Evolutionary conservation across 2,888 invertebrate genomes (phyloP).

Genomic region (Phaedon cochleariae): DNA sequence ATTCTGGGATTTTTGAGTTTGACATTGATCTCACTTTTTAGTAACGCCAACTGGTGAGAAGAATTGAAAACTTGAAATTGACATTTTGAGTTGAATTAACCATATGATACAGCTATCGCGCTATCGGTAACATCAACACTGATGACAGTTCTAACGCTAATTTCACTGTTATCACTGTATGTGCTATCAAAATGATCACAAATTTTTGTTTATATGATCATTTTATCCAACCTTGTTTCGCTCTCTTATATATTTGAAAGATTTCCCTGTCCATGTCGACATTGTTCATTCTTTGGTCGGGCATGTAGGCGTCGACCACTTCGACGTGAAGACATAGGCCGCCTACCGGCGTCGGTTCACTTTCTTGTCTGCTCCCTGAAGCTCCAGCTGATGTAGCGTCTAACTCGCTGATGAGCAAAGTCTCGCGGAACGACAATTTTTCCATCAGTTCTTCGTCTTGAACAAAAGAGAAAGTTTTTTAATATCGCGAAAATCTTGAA

Average conservation of each 20-base stretch:
- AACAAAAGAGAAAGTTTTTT: constrained; percentile 35
- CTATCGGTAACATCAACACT: too few relatives aligned
- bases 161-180: too few relatives aligned
- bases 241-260: constrained; percentile 33
- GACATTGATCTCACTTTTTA: too few relatives aligned
- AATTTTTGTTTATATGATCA: too few relatives aligned
- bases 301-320: constrained; percentile 55
- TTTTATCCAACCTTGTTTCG: constrained; percentile 42
- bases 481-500: too few relatives aligned
- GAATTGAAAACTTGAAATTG: too few relatives aligned
- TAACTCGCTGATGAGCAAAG: constrained; percentile 65
- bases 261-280: constrained; percentile 37
- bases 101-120: too few relatives aligned
- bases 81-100: too few relatives aligned
- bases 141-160: too few relatives aligned
- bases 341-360: constrained; percentile 52
- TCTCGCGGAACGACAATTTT: constrained; percentile 66
- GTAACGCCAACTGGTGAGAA: too few relatives aligned
- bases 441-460: constrained; percentile 64
- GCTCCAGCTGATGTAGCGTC: constrained; percentile 51
- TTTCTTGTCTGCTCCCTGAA: constrained; percentile 39
- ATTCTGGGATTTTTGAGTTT: too few relatives aligned
- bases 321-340: constrained; percentile 63
- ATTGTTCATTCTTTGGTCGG: constrained; percentile 20
- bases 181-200: too few relatives aligned